These are phyloP conservation scores for Phoeniculus purpureus DNA, from an alignment of 2,797 vertebrate genomes.

Conservation along the genomic window DNA sequence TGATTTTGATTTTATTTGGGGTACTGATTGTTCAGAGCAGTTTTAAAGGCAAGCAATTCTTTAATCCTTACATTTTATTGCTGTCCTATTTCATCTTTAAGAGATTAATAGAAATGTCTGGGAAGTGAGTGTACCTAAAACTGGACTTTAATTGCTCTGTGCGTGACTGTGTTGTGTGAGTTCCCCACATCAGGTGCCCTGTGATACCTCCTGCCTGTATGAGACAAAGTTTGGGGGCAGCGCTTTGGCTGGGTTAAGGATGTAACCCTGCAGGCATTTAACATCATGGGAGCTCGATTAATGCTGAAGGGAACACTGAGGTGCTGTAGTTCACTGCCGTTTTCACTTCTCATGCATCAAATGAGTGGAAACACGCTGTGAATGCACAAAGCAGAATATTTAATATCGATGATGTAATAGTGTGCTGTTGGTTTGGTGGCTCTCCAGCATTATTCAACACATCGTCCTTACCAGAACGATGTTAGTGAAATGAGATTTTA, in stretches of 20 bases:
- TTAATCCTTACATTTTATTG: neutral
- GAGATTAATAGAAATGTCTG: neutral
- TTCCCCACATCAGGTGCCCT: rapidly evolving
- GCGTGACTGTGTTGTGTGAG: neutral
- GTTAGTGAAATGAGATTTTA: constrained; percentile 65
- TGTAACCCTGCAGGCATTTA: constrained; percentile 28
- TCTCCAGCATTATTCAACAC: neutral
- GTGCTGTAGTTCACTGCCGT: neutral
- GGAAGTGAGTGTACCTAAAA: neutral
- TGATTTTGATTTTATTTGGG: neutral
- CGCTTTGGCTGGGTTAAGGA: neutral
- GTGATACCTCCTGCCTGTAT: neutral
- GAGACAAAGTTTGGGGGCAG: constrained; percentile 17
- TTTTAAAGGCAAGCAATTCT: neutral
- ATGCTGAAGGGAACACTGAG: constrained; percentile 1
- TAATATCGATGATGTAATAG: constrained; percentile 2
- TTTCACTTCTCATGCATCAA: neutral
- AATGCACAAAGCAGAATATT: constrained; percentile 42
- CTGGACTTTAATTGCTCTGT: neutral
- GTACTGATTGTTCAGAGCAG: neutral
- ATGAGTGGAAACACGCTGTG: neutral
- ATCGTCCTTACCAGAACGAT: constrained; percentile 54
- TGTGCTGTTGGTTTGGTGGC: neutral
- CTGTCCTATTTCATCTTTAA: neutral
- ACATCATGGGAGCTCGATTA: constrained; percentile 8